Base-by-base conservation (phyloP, 2,888 invertebrate genomes). In the Tiliacea citrago region DNA sequence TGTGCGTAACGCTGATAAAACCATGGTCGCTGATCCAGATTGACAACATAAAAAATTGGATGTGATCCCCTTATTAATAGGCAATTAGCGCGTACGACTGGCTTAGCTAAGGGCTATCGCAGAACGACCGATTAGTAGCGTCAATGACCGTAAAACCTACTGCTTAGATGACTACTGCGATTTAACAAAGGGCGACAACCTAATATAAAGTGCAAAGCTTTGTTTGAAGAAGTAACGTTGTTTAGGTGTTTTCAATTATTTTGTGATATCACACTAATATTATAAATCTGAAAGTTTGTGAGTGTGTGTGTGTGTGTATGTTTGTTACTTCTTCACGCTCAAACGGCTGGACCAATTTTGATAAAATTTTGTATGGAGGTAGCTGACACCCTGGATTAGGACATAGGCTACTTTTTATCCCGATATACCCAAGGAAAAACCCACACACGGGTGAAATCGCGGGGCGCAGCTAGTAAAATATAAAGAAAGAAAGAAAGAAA, bases 31-130 rank as follows among this genome's bases (percentile, higher is more conserved):
- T 51, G 70, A 35, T 66, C 63, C 62, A 76, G 72, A 76, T 70
- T 79, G 81, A 75, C 81, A 76, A 60, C 66, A 61, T 84, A 81
- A 86, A 78, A 86, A 81, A 82, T 84, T n/a, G 73, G 77, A 51
- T 18, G 69, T 21, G 62, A 72, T 68, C 73, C 71, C 66, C 63
- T 85, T 85, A 79, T 79, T 84, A 85, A 85, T 77, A 72, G 70
- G 53, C 72, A 57, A 80, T 82, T 85, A 82, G 61, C 79, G 82
- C 82, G 71, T 79, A 71, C 73, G 75, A 78, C 53, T 70, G 63
- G 21, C 60, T 71, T 55, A 55, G 69, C 29, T 61, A 45, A 63
- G 49, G 61, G 24, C 68, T 49, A 73, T 74, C 18, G 49, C 5
- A 57, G 45, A n/a, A 45, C 63, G 77, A 21, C 21, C 58, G 60